Base-by-base conservation (phyloP, 2,113 vertebrate genomes). In the Furnarius figulus region DNA sequence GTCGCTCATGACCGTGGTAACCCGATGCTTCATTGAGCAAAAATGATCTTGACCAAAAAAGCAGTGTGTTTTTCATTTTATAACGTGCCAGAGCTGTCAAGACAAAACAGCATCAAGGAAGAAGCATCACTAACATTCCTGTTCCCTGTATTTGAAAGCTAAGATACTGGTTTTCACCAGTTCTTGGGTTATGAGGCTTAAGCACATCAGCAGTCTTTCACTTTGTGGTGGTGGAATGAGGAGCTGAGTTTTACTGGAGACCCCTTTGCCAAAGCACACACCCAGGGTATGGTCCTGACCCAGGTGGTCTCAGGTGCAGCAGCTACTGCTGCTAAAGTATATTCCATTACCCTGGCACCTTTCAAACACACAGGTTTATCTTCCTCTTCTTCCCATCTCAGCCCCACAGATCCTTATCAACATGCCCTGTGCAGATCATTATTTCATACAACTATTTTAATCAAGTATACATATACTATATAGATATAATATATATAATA, bases 341-440 rank as follows among this genome's bases (percentile, higher is more conserved):
- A 18, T 15, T n/a, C 35, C 78, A 30, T 28, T 49, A 83, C 83
- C 11, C 25, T 35, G 24, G 20, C 28, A 39, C 22, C 21, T 35
- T 59, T 49, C 68, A 87, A 55, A 6, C 3, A 0, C 21, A 23
- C 8, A 18, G 8, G 24, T 55, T 56, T 68, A 33, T 46, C 58
- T 49, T 74, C 19, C 20, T n/a, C 24, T 55, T 72, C 42, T 42
- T 52, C 47, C 14, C 20, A 42, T 40, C 23, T 90, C 61, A 90
- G 14, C 5, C 14, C 33, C 23, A 47, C n/a, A n/a, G 37, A 42
- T 33, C 53, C 22, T 40, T 71, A 78, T 12, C 21, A 46, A 19
- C 10, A 33, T 1, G 0, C 10, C 14, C 22, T 66, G 33, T 20
- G 47, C n/a, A 55, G 77, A 40, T 67, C 4, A 12, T 8, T 22